Evolutionary conservation across 2,797 vertebrate genomes (phyloP).

Genomic region (Onychomys arenicola): DNA sequence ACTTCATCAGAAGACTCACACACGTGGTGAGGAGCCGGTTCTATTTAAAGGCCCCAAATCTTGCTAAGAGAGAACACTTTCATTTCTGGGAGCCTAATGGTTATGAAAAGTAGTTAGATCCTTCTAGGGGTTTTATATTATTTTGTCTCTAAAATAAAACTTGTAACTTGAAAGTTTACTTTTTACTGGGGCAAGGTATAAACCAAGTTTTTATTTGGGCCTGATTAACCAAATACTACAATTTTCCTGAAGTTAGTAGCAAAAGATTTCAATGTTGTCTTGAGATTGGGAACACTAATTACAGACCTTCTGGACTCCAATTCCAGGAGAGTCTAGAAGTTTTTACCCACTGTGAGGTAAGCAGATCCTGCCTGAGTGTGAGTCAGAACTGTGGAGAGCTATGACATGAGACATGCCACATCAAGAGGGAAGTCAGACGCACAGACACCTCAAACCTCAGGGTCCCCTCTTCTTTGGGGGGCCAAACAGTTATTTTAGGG

Average conservation of each 20-base stretch:
- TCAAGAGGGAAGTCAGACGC: not conserved
- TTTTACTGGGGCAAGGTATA: not conserved
- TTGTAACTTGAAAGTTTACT: not conserved
- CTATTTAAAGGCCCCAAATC: not conserved
- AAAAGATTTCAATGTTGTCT: not conserved
- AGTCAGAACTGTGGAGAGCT: not conserved
- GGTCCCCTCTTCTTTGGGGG: not conserved
- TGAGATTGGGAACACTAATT: not conserved
- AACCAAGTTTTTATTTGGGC: constrained; percentile 10
- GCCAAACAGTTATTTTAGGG: not conserved
- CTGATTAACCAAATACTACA: constrained; percentile 8
- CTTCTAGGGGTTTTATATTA: constrained; percentile 1
- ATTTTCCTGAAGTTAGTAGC: not conserved
- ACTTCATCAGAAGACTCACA: not conserved
- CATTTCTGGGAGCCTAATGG: constrained; percentile 17
- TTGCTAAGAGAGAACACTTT: not conserved
- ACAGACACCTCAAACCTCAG: not conserved
- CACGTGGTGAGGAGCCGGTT: not conserved
- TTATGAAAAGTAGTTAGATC: not conserved
- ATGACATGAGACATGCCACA: not conserved
- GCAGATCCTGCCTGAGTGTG: not conserved
- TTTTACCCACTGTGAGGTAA: not conserved
- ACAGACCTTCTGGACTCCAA: constrained; percentile 15
- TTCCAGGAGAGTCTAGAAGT: not conserved
- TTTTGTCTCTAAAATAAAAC: constrained; percentile 51